Evolutionary conservation across 2,888 invertebrate genomes (phyloP), one percentile per base, ranked within the genome.

Genomic region (Marasmarcha lunaedactyla): DNA sequence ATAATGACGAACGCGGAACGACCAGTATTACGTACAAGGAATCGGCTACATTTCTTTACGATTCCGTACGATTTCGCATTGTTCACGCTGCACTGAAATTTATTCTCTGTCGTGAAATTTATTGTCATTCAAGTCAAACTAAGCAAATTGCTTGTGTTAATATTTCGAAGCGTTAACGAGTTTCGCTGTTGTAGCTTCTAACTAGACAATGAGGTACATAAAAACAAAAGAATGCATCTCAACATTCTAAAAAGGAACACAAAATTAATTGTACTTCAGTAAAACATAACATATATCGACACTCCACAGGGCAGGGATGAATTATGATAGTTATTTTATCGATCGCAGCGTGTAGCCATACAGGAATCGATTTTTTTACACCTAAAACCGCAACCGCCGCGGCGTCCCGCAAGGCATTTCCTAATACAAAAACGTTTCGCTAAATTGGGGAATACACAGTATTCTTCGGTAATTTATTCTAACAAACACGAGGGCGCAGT

Each of bases 341-440:
- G 76, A 77, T 78, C 83, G 53, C 83, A 81, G 83, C 81, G 67
- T 83, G 83, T 79, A 76, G 83, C 70, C 83, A 61, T 68, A 60
- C 63, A 70, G 69, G 77, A 81, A 83, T 81, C 77, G 79, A 79
- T 74, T 83, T 83, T 79, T 83, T 83, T 83, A 83, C 83, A 83
- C 83, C 77, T 79, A 37, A 79, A 78, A 77, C 73, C 71, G 79
- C 71, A 61, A 68, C 66, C 57, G 67, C 53, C 77, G 74, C 72
- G 79, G 78, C 76, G 81, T 74, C 55, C 56, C 55, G 59, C 62
- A 67, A 78, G 76, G 71, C 74, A 58, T 66, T 74, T 79, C 70
- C 78, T 76, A 3, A 20, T 20, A 20, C 20, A 20, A 7, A 20
- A 20, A 20, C 4, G 7, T 5, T 20, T 20, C 20, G 20, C 20